Evolutionary conservation across 2,113 vertebrate genomes (phyloP), one percentile per base, ranked within the genome.

Genomic region (Callipepla squamata): DNA sequence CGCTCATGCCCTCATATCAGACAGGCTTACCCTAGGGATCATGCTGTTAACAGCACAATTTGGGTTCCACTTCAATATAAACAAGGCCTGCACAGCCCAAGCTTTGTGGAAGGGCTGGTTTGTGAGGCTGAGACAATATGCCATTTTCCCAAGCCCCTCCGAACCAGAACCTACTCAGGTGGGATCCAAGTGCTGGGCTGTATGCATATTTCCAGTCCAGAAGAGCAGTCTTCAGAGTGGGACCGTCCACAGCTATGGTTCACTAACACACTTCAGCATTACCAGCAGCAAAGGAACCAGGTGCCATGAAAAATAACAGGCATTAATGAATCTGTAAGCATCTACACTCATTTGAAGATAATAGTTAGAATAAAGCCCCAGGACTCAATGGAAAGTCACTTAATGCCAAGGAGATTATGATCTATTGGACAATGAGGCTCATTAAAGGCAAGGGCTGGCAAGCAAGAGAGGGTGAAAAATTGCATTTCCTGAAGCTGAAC

Each of bases 341-440:
- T 78, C 48, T 58, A 80, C 5, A 6, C 18, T 87, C 58, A 88
- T 62, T 76, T 79, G 80, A 80, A 88, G 61, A 72, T 74, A 80
- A 80, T 18, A 78, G 42, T 69, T 75, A 62, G 48, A 61, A 89
- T 73, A 92, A 95, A 87, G 59, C 86, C 50, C 74, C 45, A 38
- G 45, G 58, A 84, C 48, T 79, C 69, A 79, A 81, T 50, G 44
- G 47, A 81, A 51, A 87, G 66, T 89, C 67, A 87, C 40, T 87
- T 80, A 93, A 89, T 89, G 74, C 36, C 84, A 94, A 93, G 62
- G 62, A 89, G 30, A 87, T 85, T 65, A 91, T 90, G 69, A 96
- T 76, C 53, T 92, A 89, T 62, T 72, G 59, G 86, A 68, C 40
- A 40, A 80, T 25, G 32, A 90, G 45, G 22, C 9, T 94, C 50